Conservation (phyloP, 2,113 vertebrate genomes). For the Scartelaos histophorus region DNA sequence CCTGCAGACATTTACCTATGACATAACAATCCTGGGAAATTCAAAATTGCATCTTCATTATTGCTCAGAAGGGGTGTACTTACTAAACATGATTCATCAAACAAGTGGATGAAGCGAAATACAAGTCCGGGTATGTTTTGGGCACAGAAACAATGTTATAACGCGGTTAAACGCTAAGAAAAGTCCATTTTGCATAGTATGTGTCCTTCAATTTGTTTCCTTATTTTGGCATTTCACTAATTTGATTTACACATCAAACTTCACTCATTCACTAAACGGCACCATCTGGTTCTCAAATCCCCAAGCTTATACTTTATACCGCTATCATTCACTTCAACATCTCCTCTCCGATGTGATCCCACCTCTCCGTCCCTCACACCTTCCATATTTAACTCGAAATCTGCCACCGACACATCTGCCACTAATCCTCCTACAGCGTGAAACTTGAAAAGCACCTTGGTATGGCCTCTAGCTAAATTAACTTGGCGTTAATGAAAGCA, state of each 20-base stretch:
- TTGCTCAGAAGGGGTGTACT: too few species aligned
- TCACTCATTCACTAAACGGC: too few species aligned
- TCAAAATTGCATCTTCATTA: too few species aligned
- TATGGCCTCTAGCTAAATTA: slow-evolving; percentile 52
- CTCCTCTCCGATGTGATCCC: slow-evolving; percentile 41
- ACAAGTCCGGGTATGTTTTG: too few species aligned
- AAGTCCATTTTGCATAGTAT: too few species aligned
- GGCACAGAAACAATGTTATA: too few species aligned
- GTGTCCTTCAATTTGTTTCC: neutral
- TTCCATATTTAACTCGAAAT: slow-evolving; percentile 17
- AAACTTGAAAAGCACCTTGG: slow-evolving; percentile 46
- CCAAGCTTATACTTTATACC: neutral
- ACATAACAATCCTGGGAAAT: too few species aligned
- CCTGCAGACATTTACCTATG: too few species aligned
- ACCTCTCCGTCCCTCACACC: slow-evolving; percentile 21
- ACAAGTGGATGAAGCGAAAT: too few species aligned
- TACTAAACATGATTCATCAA: too few species aligned
- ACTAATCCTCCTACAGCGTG: slow-evolving; percentile 28
- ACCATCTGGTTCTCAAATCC: neutral
- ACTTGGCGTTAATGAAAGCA: slow-evolving; percentile 55
- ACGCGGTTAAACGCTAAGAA: too few species aligned
- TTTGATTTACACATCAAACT: neutral
- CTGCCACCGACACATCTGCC: slow-evolving; percentile 4
- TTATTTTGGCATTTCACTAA: neutral
- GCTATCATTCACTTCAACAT: slow-evolving; percentile 28